These are phyloP conservation scores for Drosophila kikkawai DNA, from an alignment of 1,140 invertebrate genomes.

Conservation along the genomic window DNA sequence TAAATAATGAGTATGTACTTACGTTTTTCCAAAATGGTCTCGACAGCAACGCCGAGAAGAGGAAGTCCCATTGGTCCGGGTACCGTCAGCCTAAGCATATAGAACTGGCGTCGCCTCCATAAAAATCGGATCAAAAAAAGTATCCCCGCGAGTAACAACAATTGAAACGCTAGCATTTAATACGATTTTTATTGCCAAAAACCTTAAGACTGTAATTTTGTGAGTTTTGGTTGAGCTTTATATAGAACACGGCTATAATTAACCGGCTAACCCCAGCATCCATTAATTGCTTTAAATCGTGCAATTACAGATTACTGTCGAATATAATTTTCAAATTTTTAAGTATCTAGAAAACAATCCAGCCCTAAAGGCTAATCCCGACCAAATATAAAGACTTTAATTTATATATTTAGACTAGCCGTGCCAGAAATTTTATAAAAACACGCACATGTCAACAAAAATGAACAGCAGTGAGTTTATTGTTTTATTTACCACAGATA, in stretches of 20 bases:
- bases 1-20: not conserved
- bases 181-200: not conserved
- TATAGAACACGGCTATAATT: not conserved
- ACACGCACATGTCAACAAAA: too few species aligned
- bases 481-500: not conserved
- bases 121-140: conserved; percentile 54
- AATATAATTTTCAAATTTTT: not conserved
- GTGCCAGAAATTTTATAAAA: too few species aligned
- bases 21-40: not conserved
- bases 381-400: too few species aligned
- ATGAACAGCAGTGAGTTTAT: too few species aligned
- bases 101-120: conserved; percentile 64
- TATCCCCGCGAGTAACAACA: not conserved
- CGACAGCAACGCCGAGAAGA: conserved; percentile 44
- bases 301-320: not conserved
- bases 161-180: not conserved
- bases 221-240: not conserved
- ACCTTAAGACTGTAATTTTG: not conserved
- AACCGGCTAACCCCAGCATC: not conserved
- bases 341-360: not conserved
- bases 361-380: not conserved
- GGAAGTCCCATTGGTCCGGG: conserved; percentile 68
- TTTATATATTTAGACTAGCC: not conserved
- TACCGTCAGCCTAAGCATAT: conserved; percentile 52
- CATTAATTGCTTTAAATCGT: not conserved